These are phyloP conservation scores for Pyrrhia umbra DNA, from an alignment of 2,888 invertebrate genomes.

Conservation along the genomic window DNA sequence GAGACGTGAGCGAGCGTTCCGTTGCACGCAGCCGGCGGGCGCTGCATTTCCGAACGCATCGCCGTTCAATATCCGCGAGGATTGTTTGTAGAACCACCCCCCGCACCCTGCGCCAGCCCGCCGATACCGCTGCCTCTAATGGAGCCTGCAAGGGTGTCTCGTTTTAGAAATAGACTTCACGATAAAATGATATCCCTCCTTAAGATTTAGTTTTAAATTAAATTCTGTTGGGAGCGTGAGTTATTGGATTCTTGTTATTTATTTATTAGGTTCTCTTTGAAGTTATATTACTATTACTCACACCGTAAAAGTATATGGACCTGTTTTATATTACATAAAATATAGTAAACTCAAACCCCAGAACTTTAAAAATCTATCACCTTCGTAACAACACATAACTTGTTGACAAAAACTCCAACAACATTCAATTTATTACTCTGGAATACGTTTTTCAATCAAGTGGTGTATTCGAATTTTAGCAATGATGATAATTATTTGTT, in stretches of 20 bases:
- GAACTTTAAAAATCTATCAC: background rate
- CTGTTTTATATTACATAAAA: background rate
- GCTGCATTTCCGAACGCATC: conserved; percentile 89
- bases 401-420: background rate
- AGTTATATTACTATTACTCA: background rate
- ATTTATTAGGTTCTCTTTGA: conserved; percentile 20
- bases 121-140: conserved; percentile 74
- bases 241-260: conserved; percentile 44
- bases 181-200: conserved; percentile 62
- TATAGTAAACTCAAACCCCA: too few species aligned
- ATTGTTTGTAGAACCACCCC: conserved; percentile 85
- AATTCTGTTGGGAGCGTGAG: conserved; percentile 44
- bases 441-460: background rate
- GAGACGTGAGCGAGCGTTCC: conserved; percentile 79
- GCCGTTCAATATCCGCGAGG: conserved; percentile 89
- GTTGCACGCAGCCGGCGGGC: conserved; percentile 81
- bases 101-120: conserved; percentile 61
- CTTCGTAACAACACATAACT: too few species aligned
- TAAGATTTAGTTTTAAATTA: conserved; percentile 61
- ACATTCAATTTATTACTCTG: background rate
- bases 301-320: background rate
- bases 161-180: conserved; percentile 81
- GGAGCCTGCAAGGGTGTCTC: conserved; percentile 75
- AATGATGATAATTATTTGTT: conserved; percentile 1
- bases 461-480: background rate